Base-by-base conservation (phyloP, 2,888 invertebrate genomes). In the Lacanobia wlatinum region DNA sequence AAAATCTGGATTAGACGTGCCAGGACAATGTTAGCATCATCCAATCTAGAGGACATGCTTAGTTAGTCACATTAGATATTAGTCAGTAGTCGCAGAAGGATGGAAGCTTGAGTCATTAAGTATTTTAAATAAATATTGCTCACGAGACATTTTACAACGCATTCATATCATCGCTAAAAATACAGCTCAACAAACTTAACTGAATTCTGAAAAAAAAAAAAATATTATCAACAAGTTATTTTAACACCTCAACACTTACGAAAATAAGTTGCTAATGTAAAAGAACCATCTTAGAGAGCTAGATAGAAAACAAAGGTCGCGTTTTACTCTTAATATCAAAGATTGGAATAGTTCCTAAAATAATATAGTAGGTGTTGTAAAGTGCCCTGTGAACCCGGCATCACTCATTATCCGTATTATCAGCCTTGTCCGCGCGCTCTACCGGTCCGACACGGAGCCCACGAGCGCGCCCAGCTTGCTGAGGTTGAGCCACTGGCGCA, bases 391-490 rank as follows among this genome's bases (percentile, higher is more conserved):
- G 77, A 77, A 64, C 60, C 40, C 60, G 60, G 70, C 76, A 62
- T 72, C 70, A 63, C 71, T 82, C 79, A 48, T 64, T 73, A 59
- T 78, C 86, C 85, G 56, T 80, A 62, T 74, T 16, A 69, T 76
- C 81, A 82, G 81, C 76, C 79, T 86, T 78, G 75, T 77, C 64
- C 60, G 64, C 68, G 61, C 52, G 61, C 84, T 21, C 85, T 90
- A 94, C 76, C 95, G 94, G 81, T 95, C 95, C 2, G 94, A 88
- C 60, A 92, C 87, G 43, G 93, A 90, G 10, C 90, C 90, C 67
- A 90, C 84, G 59, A 94, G 86, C 64, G 90, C 88, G 73, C 91
- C 84, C 60, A 95, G 89, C 83, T 89, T 90, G 86, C 92, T 90
- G 61, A 94, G 87, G 76, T 94, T 89, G 66, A 94, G 87, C 91